Evolutionary conservation across 2,888 invertebrate species (phyloP), one percentile per base, ranked within the genome.

Genomic region (Quadroppia sp.): DNA sequence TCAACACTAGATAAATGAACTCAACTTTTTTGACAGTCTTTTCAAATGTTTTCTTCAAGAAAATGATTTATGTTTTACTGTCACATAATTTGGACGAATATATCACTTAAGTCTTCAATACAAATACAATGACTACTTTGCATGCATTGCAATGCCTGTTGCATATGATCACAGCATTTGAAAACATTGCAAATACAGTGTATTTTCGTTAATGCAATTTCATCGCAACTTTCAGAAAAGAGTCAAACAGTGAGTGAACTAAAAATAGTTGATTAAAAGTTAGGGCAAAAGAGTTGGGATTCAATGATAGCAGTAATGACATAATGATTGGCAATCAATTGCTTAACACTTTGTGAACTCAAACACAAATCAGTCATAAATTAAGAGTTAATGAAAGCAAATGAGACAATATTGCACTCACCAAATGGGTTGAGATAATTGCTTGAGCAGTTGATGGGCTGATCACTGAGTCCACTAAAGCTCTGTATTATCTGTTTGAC

Each of bases 1-100:
- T 59, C n/a, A 13, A 1, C 53, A 36, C 4, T n/a, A 61, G 32
- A 61, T 32, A 61, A 61, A 1, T 61, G 30, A 32, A 61, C 61
- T 32, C 17, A 61, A 61, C 61, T 61, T 36, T 32, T 53, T 32
- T 61, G 61, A 59, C 36, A 61, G 7, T 9, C 23, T 53, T 61
- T 13, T n/a, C 7, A 36, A 15, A 13, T 2, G 6, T 9, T 13
- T 61, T n/a, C 36, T 32, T 61, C 36, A 32, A 32, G 1, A 59
- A 36, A 32, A 61, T 61, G 61, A 61, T 32, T 61, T 61, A 61
- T 61, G 61, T 61, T n/a, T 53, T 61, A 9, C 23, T 56, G 59
- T 59, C 59, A 59, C 28, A 30, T 28, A 59, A 9, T 50, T 28
- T 4, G 15, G 23, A 56, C 23, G 25, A 56, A 25, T 61, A 32